Conservation (phyloP, 2,888 invertebrate species). For the Acrobasis suavella region DNA sequence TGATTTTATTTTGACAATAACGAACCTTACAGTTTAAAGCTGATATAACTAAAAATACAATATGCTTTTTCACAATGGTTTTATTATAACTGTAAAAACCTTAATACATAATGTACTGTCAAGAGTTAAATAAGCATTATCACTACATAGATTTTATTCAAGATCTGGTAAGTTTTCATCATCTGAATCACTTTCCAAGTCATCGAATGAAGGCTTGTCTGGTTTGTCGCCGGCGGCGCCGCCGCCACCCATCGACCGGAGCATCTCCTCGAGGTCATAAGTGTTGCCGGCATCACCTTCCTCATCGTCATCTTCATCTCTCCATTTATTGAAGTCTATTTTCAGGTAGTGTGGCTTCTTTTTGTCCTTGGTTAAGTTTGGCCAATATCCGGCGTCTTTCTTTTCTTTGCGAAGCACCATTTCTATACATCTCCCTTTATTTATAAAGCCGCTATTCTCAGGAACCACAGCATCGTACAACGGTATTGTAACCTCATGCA, state of each 20-base stretch:
- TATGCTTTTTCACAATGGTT: constrained; percentile 49
- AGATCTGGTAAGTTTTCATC: constrained; percentile 91
- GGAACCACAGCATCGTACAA: constrained; percentile 92
- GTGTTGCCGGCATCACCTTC: constrained; percentile 64
- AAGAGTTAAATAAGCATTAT: constrained; percentile 54
- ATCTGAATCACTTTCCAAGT: constrained; percentile 90
- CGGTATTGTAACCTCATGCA: constrained; percentile 93
- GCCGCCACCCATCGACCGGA: constrained; percentile 87
- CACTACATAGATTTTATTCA: constrained; percentile 77
- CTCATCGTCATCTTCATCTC: constrained; percentile 97
- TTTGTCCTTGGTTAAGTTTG: constrained; percentile 91
- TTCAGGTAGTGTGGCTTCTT: constrained; percentile 97
- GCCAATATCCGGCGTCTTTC: constrained; percentile 92
- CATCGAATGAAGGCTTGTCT: constrained; percentile 88
- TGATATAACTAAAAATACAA: constrained; percentile 17
- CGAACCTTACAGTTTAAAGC: constrained; percentile 7
- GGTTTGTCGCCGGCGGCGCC: constrained; percentile 68
- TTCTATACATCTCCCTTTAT: constrained; percentile 89
- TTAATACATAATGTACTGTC: constrained; percentile 75
- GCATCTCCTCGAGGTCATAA: constrained; percentile 87
- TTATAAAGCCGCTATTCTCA: constrained; percentile 87
- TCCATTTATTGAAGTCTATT: constrained; percentile 99
- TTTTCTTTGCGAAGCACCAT: constrained; percentile 87
- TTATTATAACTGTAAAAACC: constrained; percentile 80
- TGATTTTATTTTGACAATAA: constrained; percentile 18